Evolutionary conservation across 35 echinoderm and acorn worm species (phyloP).

Genomic region (Lytechinus pictus): DNA sequence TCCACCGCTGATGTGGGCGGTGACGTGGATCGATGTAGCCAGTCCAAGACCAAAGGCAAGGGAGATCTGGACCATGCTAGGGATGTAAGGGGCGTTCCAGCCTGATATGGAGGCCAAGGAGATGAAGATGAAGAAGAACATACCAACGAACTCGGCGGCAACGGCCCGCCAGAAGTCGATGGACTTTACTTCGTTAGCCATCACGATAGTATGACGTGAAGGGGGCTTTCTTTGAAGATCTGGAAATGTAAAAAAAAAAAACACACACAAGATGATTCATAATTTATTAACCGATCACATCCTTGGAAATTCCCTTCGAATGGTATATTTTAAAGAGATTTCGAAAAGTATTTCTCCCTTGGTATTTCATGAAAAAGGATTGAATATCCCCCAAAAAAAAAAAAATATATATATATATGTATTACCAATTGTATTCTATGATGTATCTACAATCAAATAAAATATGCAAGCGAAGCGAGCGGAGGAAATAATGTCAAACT

Average conservation of each 20-base stretch:
- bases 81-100: not conserved
- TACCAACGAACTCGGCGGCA: slow-evolving; percentile 77
- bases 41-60: slow-evolving; percentile 87
- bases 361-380: too few relatives aligned
- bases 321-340: too few relatives aligned
- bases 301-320: too few relatives aligned
- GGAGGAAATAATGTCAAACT: too few relatives aligned
- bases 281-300: too few relatives aligned
- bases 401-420: too few relatives aligned
- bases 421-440: too few relatives aligned
- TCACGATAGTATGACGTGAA: not conserved
- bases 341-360: too few relatives aligned
- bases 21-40: slow-evolving; percentile 83
- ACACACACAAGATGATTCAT: too few relatives aligned
- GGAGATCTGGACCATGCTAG: slow-evolving; percentile 65
- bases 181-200: slow-evolving; percentile 64
- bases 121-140: slow-evolving; percentile 78
- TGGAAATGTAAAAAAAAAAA: not conserved
- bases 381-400: too few relatives aligned
- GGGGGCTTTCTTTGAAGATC: not conserved
- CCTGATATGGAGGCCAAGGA: slow-evolving; percentile 56
- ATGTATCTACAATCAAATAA: too few relatives aligned
- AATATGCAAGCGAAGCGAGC: too few relatives aligned
- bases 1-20: slow-evolving; percentile 88
- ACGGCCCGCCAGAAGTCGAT: slow-evolving; percentile 77